Evolutionary conservation across 2,113 vertebrate genomes (phyloP).

Genomic region (Protomyctophum bolini): DNA sequence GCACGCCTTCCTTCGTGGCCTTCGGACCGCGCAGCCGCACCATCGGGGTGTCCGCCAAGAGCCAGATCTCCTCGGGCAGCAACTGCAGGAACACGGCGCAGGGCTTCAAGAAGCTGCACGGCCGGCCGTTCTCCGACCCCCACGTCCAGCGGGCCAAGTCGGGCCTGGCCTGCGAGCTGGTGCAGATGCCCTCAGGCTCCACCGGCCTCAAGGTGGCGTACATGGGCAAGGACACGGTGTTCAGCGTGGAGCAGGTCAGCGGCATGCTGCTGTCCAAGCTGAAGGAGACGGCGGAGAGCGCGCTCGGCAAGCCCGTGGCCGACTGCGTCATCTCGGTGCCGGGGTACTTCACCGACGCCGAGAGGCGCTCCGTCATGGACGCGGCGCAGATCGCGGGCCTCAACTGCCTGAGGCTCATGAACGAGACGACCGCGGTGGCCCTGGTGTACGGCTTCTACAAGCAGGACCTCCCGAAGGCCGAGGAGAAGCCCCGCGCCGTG

Average conservation of each 20-base stretch:
- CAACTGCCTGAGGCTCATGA: slow-evolving; percentile 94
- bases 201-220: slow-evolving; percentile 96
- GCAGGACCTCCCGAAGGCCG: slow-evolving; percentile 92
- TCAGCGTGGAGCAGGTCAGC: slow-evolving; percentile 94
- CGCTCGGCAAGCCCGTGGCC: slow-evolving; percentile 93
- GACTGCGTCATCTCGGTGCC: slow-evolving; percentile 98
- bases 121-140: slow-evolving; percentile 92
- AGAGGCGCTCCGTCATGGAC: slow-evolving; percentile 94
- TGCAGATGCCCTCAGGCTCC: slow-evolving; percentile 89
- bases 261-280: slow-evolving; percentile 96
- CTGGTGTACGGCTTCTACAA: slow-evolving; percentile 98
- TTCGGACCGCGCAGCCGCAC: slow-evolving; percentile 96
- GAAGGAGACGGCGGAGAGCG: slow-evolving; percentile 93
- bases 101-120: slow-evolving; percentile 97
- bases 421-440: slow-evolving; percentile 98
- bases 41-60: slow-evolving; percentile 95
- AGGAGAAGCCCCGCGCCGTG: slow-evolving; percentile 95
- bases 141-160: slow-evolving; percentile 90
- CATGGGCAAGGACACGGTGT: slow-evolving; percentile 95
- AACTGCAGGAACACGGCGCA: slow-evolving; percentile 97
- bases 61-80: slow-evolving; percentile 92
- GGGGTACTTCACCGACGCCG: slow-evolving; percentile 93
- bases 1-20: slow-evolving; percentile 83
- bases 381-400: slow-evolving; percentile 97
- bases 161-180: slow-evolving; percentile 90